Base-by-base conservation (phyloP, 2,888 invertebrate species). In the Synergus gifuensis region DNA sequence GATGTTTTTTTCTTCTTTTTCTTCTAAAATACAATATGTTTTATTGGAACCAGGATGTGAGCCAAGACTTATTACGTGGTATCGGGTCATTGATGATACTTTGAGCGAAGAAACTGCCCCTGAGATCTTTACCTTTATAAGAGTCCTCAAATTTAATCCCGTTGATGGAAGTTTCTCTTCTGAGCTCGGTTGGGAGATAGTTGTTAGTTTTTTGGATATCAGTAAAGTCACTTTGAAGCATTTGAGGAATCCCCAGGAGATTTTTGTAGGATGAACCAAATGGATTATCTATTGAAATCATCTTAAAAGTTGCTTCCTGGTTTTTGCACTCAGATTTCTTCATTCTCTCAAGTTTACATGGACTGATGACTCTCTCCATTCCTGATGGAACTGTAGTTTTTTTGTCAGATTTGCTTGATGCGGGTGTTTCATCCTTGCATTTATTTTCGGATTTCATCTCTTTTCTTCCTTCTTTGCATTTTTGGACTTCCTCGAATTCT, bases 401-500 rank as follows among this genome's bases (percentile, higher is more conserved):
- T 64, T 64, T 40, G 8, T 16, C 54, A 8, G n/a, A 54, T 54
- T 54, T 54, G 2, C 3, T n/a, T 54, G 4, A 14, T 28, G 63
- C 36, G 5, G 63, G 9, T 12, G 40, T 64, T 11, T 64, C 28
- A 16, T 42, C 64, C 4, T 40, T 11, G 11, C 3, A 42, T 64
- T 64, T 8, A 4, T 1, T 40, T 16, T 64, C 16, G 16, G 36
- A 9, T 54, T 54, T 54, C 36, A 8, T 1, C 8, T 73, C 11
- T 11, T 3, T 54, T 11, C 0, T 54, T 28, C 54, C 36, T 73
- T 54, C 3, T 46, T 73, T 73, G 54, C 73, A 73, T 5, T 36
- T 73, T 73, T 58, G 16, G 5, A 73, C 73, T 40, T 54, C 54
- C 11, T 73, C 40, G 8, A 73, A 73, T 73, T 73, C 73, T 40